These are phyloP conservation scores for Vicugna pacos DNA, from an alignment of 2,113 vertebrate species.

Conservation along the genomic window DNA sequence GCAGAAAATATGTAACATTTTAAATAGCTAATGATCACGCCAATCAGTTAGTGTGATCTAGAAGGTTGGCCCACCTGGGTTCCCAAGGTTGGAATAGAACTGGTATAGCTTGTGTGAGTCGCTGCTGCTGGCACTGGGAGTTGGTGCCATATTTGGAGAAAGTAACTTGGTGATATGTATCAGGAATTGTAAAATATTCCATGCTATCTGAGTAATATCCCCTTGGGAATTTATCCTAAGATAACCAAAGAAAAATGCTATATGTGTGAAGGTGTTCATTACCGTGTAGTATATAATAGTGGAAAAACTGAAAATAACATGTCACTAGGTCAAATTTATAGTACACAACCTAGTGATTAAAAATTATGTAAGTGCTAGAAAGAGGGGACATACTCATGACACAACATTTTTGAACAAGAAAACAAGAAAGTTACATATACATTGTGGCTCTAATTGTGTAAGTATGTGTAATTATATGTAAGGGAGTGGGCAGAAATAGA, in stretches of 20 bases:
- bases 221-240: not conserved
- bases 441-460: not conserved
- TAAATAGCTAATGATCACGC: not conserved
- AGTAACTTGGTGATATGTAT: not conserved
- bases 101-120: accelerated
- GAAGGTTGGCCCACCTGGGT: not conserved
- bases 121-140: not conserved
- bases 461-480: not conserved
- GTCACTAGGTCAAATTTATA: not conserved
- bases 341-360: not conserved
- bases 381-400: not conserved
- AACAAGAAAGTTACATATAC: not conserved
- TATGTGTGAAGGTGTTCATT: not conserved
- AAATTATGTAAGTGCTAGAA: not conserved
- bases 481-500: not conserved
- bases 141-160: not conserved
- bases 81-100: not conserved
- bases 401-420: not conserved
- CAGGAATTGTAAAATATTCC: not conserved
- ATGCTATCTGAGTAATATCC: not conserved
- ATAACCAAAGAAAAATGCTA: not conserved
- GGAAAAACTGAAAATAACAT: not conserved
- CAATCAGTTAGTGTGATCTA: not conserved
- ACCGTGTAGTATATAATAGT: not conserved
- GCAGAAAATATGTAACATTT: not conserved